A percentile compares a stretch with the other conserved stretches of the same genome.
These are phyloP conservation scores for Dreissena polymorpha DNA, from an alignment of 1,140 invertebrate species.

Conservation along the genomic window DNA sequence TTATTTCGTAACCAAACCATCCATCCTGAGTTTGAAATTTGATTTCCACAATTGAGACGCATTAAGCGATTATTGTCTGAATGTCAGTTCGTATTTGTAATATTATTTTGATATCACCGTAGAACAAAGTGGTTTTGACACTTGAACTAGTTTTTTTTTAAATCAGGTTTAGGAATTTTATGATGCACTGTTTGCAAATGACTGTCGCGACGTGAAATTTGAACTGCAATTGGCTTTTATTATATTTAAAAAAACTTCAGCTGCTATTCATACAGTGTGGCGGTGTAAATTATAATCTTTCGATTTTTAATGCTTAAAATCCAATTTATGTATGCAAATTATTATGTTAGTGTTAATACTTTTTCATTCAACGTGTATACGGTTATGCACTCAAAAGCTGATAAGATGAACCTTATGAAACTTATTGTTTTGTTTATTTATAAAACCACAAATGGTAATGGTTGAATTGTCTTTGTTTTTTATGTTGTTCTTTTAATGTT, in stretches of 20 bases:
- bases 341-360: no score
- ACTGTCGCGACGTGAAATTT: slow-evolving; percentile 20
- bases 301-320: no score
- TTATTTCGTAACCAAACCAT: slow-evolving; percentile 26
- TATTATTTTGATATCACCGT: not conserved
- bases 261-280: not conserved
- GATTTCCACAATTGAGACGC: slow-evolving; percentile 45
- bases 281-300: not conserved
- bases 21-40: slow-evolving; percentile 19
- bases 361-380: no score
- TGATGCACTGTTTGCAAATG: slow-evolving; percentile 12
- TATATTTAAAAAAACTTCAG: not conserved
- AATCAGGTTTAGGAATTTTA: not conserved
- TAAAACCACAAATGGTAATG: no score
- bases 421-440: no score
- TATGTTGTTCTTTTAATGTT: no score
- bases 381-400: no score
- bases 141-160: not conserved
- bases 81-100: slow-evolving; percentile 28
- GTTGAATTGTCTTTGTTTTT: no score
- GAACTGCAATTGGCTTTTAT: slow-evolving; percentile 25
- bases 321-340: no score
- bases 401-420: no score
- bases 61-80: slow-evolving; percentile 14
- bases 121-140: not conserved